A percentile compares a stretch with the other conserved stretches of the same genome.
Evolutionary conservation across 2,888 invertebrate genomes (phyloP).

Genomic region (Lissonota sp.): DNA sequence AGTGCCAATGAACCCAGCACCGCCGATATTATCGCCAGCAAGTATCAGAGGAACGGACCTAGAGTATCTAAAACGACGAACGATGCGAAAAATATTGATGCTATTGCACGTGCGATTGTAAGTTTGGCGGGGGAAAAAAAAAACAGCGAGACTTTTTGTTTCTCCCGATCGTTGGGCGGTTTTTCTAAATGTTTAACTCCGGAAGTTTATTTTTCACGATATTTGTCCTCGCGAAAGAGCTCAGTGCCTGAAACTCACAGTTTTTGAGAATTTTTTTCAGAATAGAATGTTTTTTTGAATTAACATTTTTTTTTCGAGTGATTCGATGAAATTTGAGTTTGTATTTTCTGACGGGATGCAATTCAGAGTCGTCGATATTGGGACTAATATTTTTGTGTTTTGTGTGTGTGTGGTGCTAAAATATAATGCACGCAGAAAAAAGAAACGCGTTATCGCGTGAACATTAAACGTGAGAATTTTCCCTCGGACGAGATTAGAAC

Average conservation of each 20-base stretch:
- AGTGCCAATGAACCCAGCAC: conserved; percentile 79
- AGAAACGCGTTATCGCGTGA: conserved; percentile 45
- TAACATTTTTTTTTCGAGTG: conserved; percentile 5
- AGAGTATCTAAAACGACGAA: conserved; percentile 62
- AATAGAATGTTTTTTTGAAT: no score
- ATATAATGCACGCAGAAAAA: conserved; percentile 30
- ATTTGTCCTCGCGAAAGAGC: not conserved
- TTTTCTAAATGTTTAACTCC: no score
- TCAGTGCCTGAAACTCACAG: conserved; percentile 28
- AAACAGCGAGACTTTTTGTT: conserved; percentile 14
- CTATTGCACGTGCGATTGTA: conserved; percentile 70
- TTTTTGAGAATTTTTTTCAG: not conserved
- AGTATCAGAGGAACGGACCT: conserved; percentile 76
- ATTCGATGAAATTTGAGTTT: conserved; percentile 18
- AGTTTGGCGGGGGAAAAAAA: conserved; percentile 67
- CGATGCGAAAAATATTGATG: conserved; percentile 55
- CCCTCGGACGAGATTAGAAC: conserved; percentile 62
- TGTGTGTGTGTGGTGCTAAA: conserved; percentile 50
- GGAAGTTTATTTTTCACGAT: no score
- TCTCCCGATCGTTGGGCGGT: not conserved
- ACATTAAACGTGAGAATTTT: conserved; percentile 57
- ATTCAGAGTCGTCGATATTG: conserved; percentile 16
- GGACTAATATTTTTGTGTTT: conserved; percentile 48
- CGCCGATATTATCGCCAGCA: conserved; percentile 82
- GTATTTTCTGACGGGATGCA: not conserved